A percentile compares a stretch with the other conserved stretches of the same genome.
These are phyloP conservation scores for Sanderia malayensis DNA, from an alignment of 30 jellyfish, hydroid and myxozoan genomes.

Conservation along the genomic window DNA sequence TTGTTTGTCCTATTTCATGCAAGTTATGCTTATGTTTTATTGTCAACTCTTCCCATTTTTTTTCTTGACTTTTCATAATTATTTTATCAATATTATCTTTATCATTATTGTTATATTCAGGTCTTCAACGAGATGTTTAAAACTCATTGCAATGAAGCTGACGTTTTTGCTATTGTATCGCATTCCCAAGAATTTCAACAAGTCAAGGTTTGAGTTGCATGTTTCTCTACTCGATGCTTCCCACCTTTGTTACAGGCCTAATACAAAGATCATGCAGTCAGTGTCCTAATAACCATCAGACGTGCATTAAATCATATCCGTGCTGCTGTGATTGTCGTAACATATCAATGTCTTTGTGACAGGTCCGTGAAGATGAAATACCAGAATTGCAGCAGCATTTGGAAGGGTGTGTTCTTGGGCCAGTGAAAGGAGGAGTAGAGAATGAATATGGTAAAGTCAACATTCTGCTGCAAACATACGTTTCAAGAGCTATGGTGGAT, in stretches of 20 bases:
- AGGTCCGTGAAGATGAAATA: constrained; percentile 97
- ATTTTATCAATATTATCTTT: not conserved
- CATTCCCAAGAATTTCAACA: constrained; percentile 91
- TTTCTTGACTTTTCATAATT: not conserved
- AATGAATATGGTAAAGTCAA: constrained; percentile 91
- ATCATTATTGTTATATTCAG: constrained; percentile 21
- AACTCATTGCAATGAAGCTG: constrained; percentile 66
- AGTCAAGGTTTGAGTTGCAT: constrained; percentile 60
- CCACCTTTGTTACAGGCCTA: too few species aligned
- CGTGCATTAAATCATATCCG: too few species aligned
- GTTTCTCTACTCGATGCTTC: too few species aligned
- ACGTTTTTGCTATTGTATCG: constrained; percentile 74
- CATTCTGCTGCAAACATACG: constrained; percentile 79
- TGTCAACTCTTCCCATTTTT: not conserved
- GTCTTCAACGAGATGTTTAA: constrained; percentile 75
- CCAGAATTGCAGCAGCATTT: constrained; percentile 82
- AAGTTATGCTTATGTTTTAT: too few species aligned
- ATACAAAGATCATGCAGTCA: too few species aligned
- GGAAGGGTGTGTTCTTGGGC: constrained; percentile 64
- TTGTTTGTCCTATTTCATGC: too few species aligned
- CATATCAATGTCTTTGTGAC: not conserved
- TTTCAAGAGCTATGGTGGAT: constrained; percentile 68
- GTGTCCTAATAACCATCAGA: too few species aligned
- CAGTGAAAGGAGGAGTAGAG: constrained; percentile 88
- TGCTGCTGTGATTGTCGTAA: too few species aligned